Conservation (phyloP, 92 coral and sea anemone species). For the Actinernus sp. region DNA sequence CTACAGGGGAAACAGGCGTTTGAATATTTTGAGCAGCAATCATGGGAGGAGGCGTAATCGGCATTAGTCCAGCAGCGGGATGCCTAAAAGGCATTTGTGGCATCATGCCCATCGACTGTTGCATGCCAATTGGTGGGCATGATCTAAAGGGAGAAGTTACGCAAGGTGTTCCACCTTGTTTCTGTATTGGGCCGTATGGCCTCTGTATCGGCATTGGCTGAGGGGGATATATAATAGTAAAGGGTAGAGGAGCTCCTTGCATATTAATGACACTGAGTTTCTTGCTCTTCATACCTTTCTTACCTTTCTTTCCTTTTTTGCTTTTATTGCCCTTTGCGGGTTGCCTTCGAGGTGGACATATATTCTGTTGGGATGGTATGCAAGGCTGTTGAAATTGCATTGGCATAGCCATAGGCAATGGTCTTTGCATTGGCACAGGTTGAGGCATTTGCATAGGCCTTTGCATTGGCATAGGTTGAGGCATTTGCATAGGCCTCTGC, state of each 20-base stretch:
- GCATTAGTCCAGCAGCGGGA: conserved; percentile 25
- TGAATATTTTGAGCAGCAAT: no score
- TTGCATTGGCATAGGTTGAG: conserved; percentile 7
- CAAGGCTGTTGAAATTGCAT: conserved; percentile 40
- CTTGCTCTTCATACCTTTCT: background rate
- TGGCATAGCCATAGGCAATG: conserved; percentile 50
- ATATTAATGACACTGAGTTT: background rate
- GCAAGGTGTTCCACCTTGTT: conserved; percentile 48
- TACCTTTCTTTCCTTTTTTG: background rate
- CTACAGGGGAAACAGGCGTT: conserved; percentile 21
- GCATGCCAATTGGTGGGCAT: conserved; percentile 46
- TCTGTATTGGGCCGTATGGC: no score
- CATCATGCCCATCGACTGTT: conserved; percentile 11
- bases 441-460: conserved; percentile 34
- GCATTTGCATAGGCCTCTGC: background rate
- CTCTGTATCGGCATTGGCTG: conserved; percentile 11
- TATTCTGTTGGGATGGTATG: background rate
- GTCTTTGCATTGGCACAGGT: conserved; percentile 8
- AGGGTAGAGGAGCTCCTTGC: conserved; percentile 1
- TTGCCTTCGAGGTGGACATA: conserved; percentile 8
- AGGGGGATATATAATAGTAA: background rate
- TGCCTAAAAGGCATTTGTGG: conserved; percentile 14
- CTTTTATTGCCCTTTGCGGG: background rate
- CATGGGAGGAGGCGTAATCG: conserved; percentile 15
- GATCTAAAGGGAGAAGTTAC: conserved; percentile 11